Conservation (phyloP, 2,113 vertebrate genomes). For the Podocnemis expansa region DNA sequence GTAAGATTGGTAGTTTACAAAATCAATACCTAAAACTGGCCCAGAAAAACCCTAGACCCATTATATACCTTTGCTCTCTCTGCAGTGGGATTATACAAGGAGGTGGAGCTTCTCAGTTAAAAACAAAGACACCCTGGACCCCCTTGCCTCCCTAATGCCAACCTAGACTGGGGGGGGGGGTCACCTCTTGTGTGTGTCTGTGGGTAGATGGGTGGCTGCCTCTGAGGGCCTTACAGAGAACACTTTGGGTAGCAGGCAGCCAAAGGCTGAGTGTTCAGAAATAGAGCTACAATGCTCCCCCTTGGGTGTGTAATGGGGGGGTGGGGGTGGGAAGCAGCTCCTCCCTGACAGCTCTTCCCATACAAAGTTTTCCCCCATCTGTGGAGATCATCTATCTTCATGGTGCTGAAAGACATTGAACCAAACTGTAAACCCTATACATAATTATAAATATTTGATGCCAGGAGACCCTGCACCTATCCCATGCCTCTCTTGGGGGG, state of each 20-base stretch:
- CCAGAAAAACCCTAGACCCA: background rate
- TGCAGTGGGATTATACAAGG: background rate
- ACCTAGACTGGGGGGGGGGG: too few species aligned
- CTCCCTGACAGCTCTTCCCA: background rate
- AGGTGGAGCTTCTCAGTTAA: background rate
- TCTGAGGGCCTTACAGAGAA: too few species aligned
- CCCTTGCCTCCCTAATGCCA: background rate
- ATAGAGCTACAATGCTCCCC: background rate
- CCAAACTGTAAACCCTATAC: too few species aligned
- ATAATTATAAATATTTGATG: too few species aligned
- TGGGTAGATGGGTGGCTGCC: too few species aligned
- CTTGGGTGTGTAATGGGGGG: rapidly evolving
- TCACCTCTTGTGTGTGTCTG: background rate
- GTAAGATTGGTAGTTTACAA: background rate
- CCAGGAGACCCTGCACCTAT: too few species aligned
- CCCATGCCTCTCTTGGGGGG: too few species aligned
- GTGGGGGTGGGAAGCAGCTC: background rate
- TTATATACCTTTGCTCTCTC: background rate
- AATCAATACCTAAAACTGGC: background rate
- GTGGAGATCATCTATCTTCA: too few species aligned
- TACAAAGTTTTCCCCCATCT: too few species aligned
- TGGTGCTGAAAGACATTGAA: too few species aligned
- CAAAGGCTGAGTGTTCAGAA: too few species aligned
- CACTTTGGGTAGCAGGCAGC: too few species aligned
- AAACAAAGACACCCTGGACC: background rate